Evolutionary conservation across 2,113 vertebrate species (phyloP).

Genomic region (Zosterops borbonicus): DNA sequence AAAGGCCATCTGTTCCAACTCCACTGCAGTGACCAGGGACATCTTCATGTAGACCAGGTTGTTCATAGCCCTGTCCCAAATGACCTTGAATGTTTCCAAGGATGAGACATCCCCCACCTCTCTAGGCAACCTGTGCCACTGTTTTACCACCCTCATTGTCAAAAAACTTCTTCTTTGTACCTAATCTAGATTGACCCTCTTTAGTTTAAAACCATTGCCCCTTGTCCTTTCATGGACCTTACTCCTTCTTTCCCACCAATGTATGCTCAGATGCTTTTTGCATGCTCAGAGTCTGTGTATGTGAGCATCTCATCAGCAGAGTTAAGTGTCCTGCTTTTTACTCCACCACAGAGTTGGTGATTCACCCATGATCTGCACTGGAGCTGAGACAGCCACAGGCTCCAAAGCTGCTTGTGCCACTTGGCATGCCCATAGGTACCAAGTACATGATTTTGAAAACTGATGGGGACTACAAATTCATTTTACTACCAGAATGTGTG

Average conservation of each 20-base stretch:
- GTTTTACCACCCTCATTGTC: neutral
- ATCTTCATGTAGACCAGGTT: neutral
- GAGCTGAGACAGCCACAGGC: fast-evolving
- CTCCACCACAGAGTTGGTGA: neutral
- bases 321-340: neutral
- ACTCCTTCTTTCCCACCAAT: neutral
- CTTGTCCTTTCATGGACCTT: neutral
- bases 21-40: neutral
- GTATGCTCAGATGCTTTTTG: neutral
- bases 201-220: neutral
- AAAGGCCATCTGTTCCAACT: neutral
- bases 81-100: neutral
- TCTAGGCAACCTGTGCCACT: neutral
- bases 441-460: neutral
- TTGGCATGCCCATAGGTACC: neutral
- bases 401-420: neutral
- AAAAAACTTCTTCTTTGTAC: neutral
- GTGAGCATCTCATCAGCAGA: neutral
- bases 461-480: neutral
- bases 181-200: neutral
- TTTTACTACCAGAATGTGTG: neutral
- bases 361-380: neutral
- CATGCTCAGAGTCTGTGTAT: neutral
- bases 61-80: neutral
- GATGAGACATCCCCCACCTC: neutral